phyloP scores from a whole-genome alignment of 2,113 vertebrate species.

The Poecilia latipinna region DNA sequence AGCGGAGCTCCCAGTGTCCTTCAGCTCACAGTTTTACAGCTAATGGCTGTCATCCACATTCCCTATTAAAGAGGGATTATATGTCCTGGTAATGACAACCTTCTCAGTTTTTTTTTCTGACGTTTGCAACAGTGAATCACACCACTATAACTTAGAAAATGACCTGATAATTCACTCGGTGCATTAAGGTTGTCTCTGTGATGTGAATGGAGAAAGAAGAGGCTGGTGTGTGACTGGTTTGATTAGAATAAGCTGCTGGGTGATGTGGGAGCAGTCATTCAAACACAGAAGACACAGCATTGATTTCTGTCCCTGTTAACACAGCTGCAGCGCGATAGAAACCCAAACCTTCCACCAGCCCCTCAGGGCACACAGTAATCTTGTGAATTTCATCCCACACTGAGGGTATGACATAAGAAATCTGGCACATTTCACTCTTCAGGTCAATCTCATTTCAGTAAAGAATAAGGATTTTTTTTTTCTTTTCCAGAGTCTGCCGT shows the following conservation, averaged over 20 bases:
- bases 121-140: slow-evolving; percentile 1
- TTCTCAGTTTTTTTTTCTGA: background rate
- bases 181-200: background rate
- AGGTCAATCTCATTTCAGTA: slow-evolving; percentile 35
- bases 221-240: slow-evolving; percentile 3
- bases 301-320: slow-evolving; percentile 1
- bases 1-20: slow-evolving; percentile 7
- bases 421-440: slow-evolving; percentile 42
- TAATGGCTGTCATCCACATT: slow-evolving; percentile 10
- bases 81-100: background rate
- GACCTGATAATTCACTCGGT: background rate
- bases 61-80: slow-evolving; percentile 5
- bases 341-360: slow-evolving; percentile 3
- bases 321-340: slow-evolving; percentile 17
- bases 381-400: slow-evolving; percentile 21
- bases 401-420: slow-evolving; percentile 29
- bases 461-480: slow-evolving; percentile 21
- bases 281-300: slow-evolving; percentile 10
- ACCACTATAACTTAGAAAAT: background rate
- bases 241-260: background rate
- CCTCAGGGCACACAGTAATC: slow-evolving; percentile 14
- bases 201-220: background rate
- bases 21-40: slow-evolving; percentile 25
- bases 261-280: background rate
- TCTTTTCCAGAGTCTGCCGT: slow-evolving; percentile 18